These are phyloP conservation scores for Caiman crocodilus DNA, from an alignment of 2,797 vertebrate species.

Conservation along the genomic window DNA sequence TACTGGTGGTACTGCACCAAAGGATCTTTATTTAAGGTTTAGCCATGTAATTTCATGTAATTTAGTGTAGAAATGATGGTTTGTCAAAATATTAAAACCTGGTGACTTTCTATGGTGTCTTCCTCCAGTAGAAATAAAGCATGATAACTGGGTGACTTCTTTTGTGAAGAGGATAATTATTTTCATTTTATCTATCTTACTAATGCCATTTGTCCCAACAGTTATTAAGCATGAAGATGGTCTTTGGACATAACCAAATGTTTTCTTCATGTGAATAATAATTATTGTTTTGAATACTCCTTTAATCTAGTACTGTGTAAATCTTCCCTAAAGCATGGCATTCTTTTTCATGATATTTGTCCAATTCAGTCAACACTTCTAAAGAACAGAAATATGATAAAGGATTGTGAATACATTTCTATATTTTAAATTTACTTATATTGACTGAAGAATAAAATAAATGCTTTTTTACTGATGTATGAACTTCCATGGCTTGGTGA, in stretches of 20 bases:
- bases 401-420: not conserved
- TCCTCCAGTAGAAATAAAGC: not conserved
- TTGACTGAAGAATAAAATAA: not conserved
- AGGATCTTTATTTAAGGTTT: not conserved
- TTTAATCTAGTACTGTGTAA: not conserved
- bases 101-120: not conserved
- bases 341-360: conserved; percentile 14
- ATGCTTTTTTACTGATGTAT: not conserved
- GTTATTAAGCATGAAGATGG: not conserved
- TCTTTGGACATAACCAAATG: not conserved
- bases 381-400: not conserved
- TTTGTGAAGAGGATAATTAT: conserved; percentile 1
- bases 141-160: not conserved
- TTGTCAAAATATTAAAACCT: too few relatives aligned
- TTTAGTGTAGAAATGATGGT: not conserved
- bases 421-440: not conserved
- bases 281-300: not conserved
- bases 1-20: not conserved
- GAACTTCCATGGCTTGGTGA: not conserved
- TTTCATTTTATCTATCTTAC: conserved; percentile 12
- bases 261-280: not conserved
- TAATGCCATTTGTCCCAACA: not conserved
- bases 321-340: not conserved
- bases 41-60: not conserved
- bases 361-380: not conserved